Conservation (phyloP, 2,113 vertebrate genomes). For the Saguinus midas region DNA sequence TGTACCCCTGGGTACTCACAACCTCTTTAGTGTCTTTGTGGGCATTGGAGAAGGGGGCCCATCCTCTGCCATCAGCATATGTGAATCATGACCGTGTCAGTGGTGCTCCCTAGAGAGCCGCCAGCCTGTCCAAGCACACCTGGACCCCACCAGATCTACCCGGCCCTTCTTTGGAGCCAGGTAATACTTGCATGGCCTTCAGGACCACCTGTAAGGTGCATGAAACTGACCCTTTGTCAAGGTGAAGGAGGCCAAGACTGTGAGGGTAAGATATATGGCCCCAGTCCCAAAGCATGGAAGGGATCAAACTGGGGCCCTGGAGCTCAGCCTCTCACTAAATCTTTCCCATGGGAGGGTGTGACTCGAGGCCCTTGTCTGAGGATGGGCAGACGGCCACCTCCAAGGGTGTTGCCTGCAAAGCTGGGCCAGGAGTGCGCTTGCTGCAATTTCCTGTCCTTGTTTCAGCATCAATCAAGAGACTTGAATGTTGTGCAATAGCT, state of each 20-base stretch:
- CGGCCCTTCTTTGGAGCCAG: neutral
- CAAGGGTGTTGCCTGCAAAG: fast-evolving
- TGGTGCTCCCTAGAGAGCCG: fast-evolving
- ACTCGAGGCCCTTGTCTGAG: fast-evolving
- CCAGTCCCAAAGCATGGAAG: neutral
- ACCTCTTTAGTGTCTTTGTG: fast-evolving
- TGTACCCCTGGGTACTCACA: fast-evolving
- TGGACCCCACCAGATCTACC: neutral
- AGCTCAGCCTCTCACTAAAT: no score
- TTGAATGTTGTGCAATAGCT: fast-evolving
- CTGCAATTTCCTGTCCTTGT: fast-evolving
- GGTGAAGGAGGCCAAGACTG: neutral
- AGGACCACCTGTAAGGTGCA: no score
- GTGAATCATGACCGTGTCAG: neutral
- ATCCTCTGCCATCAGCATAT: neutral
- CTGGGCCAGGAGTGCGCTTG: fast-evolving
- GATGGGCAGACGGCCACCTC: neutral
- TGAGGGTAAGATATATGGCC: neutral
- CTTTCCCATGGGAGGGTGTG: neutral
- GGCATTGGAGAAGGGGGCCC: fast-evolving
- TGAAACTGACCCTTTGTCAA: neutral
- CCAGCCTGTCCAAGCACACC: neutral
- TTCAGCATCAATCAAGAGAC: neutral
- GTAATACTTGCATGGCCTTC: neutral
- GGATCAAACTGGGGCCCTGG: no score